These are phyloP conservation scores for Paragorgia papillata DNA, from an alignment of 92 coral and sea anemone genomes.

Conservation along the genomic window DNA sequence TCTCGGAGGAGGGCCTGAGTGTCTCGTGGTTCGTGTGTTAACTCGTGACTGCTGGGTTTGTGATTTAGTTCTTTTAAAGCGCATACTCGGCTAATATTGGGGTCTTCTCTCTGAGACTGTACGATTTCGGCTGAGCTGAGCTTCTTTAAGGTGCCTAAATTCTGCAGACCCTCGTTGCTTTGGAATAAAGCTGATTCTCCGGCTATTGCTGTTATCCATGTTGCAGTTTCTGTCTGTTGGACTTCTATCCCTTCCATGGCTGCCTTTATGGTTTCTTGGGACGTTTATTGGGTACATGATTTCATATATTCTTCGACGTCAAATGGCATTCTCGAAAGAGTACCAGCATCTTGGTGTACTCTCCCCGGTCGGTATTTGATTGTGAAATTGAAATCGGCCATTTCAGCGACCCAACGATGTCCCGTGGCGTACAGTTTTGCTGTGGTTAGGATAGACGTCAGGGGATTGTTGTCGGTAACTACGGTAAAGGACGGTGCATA, in stretches of 20 bases:
- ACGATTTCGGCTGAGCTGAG: not conserved
- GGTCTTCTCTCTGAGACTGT: conserved; percentile 33
- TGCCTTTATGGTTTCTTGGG: conserved; percentile 39
- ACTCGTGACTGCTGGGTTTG: conserved; percentile 7
- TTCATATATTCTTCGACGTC: conserved; percentile 39
- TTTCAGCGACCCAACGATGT: conserved; percentile 58
- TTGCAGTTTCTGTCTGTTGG: conserved; percentile 40
- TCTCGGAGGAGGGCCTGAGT: conserved; percentile 29
- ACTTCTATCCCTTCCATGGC: conserved; percentile 43
- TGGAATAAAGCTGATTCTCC: conserved; percentile 17
- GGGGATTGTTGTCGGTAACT: conserved; percentile 51
- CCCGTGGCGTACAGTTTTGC: conserved; percentile 63
- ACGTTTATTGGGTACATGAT: conserved; percentile 40
- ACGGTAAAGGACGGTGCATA: conserved; percentile 38
- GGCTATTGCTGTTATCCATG: conserved; percentile 48
- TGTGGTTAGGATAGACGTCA: conserved; percentile 54
- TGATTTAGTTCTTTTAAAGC: not conserved
- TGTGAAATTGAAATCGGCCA: conserved; percentile 51
- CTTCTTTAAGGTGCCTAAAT: not conserved
- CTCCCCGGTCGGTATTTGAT: conserved; percentile 58
- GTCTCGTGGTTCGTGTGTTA: conserved; percentile 7
- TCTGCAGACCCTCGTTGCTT: conserved; percentile 24
- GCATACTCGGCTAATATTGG: conserved; percentile 5
- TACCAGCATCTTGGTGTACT: conserved; percentile 43
- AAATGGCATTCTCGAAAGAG: conserved; percentile 50